Evolutionary conservation across 2,797 vertebrate genomes (phyloP).

Genomic region (Diplodus puntazzo): DNA sequence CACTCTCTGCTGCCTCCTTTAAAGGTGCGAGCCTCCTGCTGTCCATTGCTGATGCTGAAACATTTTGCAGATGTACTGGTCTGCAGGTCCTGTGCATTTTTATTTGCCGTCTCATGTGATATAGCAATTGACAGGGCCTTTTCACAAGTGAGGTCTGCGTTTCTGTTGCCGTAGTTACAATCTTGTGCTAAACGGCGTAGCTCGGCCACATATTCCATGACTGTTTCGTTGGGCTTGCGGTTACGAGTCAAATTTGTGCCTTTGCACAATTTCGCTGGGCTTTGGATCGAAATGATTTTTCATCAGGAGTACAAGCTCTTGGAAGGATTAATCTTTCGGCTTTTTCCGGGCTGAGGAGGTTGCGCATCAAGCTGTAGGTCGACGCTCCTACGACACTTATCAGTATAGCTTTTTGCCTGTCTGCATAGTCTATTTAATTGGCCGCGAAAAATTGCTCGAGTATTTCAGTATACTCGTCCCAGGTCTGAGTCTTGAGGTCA

Average conservation of each 20-base stretch:
- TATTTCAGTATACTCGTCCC: background rate
- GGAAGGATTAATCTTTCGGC: background rate
- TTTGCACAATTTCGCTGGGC: background rate
- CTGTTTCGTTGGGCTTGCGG: background rate
- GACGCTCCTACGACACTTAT: background rate
- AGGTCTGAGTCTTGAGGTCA: background rate
- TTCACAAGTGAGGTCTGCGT: no score
- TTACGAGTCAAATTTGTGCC: no score
- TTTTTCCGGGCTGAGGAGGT: background rate
- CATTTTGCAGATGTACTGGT: no score
- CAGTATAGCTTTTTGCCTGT: background rate
- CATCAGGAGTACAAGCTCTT: background rate
- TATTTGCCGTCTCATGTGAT: no score
- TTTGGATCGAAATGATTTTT: background rate
- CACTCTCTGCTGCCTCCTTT: no score
- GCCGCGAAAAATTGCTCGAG: background rate
- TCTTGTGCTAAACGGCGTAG: background rate
- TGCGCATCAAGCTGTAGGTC: background rate
- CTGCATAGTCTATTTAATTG: background rate
- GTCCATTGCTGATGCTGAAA: no score
- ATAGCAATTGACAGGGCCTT: no score
- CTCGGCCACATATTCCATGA: background rate
- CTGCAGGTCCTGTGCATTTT: no score
- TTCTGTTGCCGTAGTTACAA: background rate
- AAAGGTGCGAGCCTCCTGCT: no score